Evolutionary conservation across 2,113 vertebrate genomes (phyloP), one percentile per base, ranked within the genome.

Genomic region (Caloenas nicobarica): DNA sequence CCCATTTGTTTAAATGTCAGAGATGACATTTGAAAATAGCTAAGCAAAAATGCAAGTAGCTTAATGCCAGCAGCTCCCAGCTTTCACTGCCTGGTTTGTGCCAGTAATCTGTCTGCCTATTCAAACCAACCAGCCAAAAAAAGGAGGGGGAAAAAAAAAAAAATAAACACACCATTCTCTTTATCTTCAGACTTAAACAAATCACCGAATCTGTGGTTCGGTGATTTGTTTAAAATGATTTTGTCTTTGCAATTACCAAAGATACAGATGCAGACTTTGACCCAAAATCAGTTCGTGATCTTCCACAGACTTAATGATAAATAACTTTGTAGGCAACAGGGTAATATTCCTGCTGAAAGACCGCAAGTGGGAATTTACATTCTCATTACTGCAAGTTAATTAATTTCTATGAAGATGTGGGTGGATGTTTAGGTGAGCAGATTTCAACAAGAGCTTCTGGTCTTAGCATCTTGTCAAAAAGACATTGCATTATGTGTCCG

Each of bases 81-180:
- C 14, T 81, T 78, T 79, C 73, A 24, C 16, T 54, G 46, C 8
- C 33, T 81, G 33, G 6, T 62, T 91, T 64, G 38, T 93, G 77
- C 72, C 48, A 26, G 11, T 42, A 24, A 77, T 25, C 29, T 61
- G 29, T 46, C 60, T 86, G 36, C 51, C 81, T 61, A 14, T 84
- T 69, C 28, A n/a, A 71, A 69, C 26, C 12, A 83, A 61, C 7
- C 5, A 46, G 36, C 6, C 21, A 66, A 48, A 76, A 61, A 38
- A 24, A 53, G 4, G 4, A 10, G 5, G 11, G 7, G 7, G 6
- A n/a, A n/a, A n/a, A 17, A 2, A 2, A 15, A 8, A 64, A 33
- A 50, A 2, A 2, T 2, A 25, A 21, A 11, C 11, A 9, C 5
- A 3, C 3, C 2, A 7, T 56, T 62, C 3, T 51, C 25, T 69